A percentile compares a stretch with the other conserved stretches of the same genome.
These are phyloP conservation scores for Plusia festucae DNA, from an alignment of 2,888 invertebrate genomes.

Conservation along the genomic window DNA sequence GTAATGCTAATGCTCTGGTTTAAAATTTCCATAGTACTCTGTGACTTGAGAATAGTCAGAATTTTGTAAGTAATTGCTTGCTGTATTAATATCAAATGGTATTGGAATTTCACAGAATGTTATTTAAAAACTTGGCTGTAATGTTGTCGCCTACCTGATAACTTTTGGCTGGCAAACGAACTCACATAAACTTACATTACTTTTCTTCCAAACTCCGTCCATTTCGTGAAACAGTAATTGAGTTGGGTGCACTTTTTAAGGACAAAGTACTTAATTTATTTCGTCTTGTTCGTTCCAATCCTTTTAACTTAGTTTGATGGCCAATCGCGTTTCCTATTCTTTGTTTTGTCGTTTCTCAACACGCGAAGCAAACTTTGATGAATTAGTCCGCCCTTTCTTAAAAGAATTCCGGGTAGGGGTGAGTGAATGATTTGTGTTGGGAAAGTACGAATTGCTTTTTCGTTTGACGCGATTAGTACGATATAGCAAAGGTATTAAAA, in stretches of 20 bases:
- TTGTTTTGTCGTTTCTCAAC: constrained; percentile 23
- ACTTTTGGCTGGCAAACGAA: constrained; percentile 48
- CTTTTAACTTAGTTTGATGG: constrained; percentile 45
- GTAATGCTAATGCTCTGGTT: neutral
- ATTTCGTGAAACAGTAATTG: constrained; percentile 58
- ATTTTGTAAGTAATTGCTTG: constrained; percentile 17
- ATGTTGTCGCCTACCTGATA: constrained; percentile 46
- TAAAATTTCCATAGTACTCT: neutral
- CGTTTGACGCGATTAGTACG: constrained; percentile 15
- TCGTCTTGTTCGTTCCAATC: constrained; percentile 29
- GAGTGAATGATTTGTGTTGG: constrained; percentile 10
- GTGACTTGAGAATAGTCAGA: neutral
- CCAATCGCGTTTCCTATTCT: constrained; percentile 17
- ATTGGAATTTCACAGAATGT: constrained; percentile 38
- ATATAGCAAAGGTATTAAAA: constrained; percentile 17
- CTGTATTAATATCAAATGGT: constrained; percentile 22
- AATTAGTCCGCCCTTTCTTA: constrained; percentile 21
- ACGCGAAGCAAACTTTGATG: constrained; percentile 20
- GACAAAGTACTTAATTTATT: constrained; percentile 51
- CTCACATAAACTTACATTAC: constrained; percentile 62
- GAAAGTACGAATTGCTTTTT: constrained; percentile 18
- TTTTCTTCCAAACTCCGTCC: constrained; percentile 58
- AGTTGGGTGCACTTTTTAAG: constrained; percentile 55
- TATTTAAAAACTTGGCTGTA: constrained; percentile 40
- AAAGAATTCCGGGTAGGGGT: constrained; percentile 10